Evolutionary conservation across 2,113 vertebrate species (phyloP).

Genomic region (Phalacrocorax aristotelis): DNA sequence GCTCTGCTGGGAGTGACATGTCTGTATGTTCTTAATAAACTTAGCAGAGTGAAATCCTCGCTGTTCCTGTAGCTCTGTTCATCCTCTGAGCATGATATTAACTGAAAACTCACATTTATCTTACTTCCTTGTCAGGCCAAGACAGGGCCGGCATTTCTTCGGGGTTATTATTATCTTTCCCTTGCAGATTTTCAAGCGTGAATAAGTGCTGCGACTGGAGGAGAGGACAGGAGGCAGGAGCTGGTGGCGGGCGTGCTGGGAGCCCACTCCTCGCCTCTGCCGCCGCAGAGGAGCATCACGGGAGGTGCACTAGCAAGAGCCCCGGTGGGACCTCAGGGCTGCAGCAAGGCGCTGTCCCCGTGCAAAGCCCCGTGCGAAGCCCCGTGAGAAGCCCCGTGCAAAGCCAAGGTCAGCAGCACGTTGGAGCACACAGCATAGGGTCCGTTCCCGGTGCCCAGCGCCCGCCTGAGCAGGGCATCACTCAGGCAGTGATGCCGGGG

Average conservation of each 20-base stretch:
- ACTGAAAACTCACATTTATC: conserved; percentile 38
- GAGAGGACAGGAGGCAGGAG: background rate
- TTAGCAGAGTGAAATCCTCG: background rate
- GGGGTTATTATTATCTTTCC: background rate
- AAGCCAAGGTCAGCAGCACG: background rate
- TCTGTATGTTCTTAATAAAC: conserved; percentile 46
- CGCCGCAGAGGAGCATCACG: accelerated
- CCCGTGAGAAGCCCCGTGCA: background rate
- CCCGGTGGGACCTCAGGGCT: background rate
- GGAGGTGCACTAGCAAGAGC: accelerated
- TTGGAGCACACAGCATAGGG: accelerated
- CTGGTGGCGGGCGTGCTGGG: background rate
- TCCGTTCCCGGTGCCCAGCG: accelerated
- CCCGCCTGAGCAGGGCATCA: background rate
- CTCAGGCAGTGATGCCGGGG: background rate
- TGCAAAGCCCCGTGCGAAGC: background rate
- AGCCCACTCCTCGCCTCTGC: background rate
- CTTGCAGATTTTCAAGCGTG: background rate
- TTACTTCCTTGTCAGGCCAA: background rate
- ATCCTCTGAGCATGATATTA: background rate
- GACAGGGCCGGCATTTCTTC: background rate
- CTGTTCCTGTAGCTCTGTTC: background rate
- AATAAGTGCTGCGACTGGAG: background rate
- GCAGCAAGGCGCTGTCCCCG: accelerated
- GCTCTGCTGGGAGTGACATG: background rate